Base-by-base conservation (phyloP, 2,797 vertebrate species). In the Champsocephalus esox region DNA sequence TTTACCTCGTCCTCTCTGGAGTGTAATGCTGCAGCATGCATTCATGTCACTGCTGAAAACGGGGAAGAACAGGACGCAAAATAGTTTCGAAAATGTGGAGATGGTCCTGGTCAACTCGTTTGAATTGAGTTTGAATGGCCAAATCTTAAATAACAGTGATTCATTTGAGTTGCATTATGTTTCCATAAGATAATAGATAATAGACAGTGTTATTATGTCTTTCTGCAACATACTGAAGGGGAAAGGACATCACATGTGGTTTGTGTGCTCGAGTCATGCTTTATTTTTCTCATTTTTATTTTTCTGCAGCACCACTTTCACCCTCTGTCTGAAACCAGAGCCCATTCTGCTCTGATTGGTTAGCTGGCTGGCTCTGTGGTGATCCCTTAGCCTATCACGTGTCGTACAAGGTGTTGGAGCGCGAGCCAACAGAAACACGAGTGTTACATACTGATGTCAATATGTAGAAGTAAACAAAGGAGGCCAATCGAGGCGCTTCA, bases 1-100 rank as follows among this genome's bases (percentile, higher is more conserved):
- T 84, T 73, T 80, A 77, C 74, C 63, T 66, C 75, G 38, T 70
- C 46, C 49, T 82, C 56, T 54, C 66, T 45, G 74, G 55, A 45
- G 60, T 79, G 73, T 77, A 66, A 75, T 55, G 63, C 79, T 63
- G 66, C 75, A 12, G 67, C 21, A 46, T n/a, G 44, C 55, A 77
- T 67, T 78, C 58, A 58, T 64, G 12, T 79, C 84, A 77, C 55
- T 21, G 24, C 45, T 46, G 16, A 43, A 43, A n/a, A 58, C 67
- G 19, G 1, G 13, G 5, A 32, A 19, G 32, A 71, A 70, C 11
- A 13, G 45, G 16, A 57, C 14, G 9, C 68, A 45, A 55, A 13
- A 34, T 72, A 41, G 19, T 46, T 73, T 60, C 34, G 44, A 49
- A 13, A 48, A 43, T 38, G 65, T 54, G 45, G 0, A 78, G 49